Conservation (phyloP, 2,888 invertebrate genomes). For the Athalia rosae region DNA sequence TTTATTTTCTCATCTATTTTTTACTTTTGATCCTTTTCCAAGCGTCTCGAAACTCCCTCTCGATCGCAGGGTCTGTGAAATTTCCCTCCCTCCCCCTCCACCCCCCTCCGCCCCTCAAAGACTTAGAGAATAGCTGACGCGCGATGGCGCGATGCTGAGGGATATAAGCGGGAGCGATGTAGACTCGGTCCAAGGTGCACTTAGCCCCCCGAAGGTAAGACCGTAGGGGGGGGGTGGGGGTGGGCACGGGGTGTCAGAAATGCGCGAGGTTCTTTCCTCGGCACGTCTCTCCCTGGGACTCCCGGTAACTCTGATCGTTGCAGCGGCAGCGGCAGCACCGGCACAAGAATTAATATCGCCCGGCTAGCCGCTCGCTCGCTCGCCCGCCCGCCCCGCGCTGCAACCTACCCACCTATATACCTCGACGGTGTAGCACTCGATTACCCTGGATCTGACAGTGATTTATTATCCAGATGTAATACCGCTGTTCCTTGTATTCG, state of each 20-base stretch:
- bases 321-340: not conserved
- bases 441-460: slow-evolving; percentile 68
- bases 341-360: slow-evolving; percentile 50
- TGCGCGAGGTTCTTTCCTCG: slow-evolving; percentile 59
- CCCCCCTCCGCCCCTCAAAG: no score
- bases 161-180: slow-evolving; percentile 50
- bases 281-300: slow-evolving; percentile 54
- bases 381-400: slow-evolving; percentile 43
- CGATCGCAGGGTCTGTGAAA: no score
- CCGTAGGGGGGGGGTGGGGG: slow-evolving; percentile 50
- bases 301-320: not conserved
- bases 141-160: slow-evolving; percentile 46
- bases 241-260: slow-evolving; percentile 54
- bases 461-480: slow-evolving; percentile 65
- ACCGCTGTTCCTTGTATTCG: slow-evolving; percentile 52
- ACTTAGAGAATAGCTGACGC: not conserved
- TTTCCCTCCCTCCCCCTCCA: no score
- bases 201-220: slow-evolving; percentile 54
- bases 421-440: slow-evolving; percentile 60
- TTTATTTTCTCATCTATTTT: not conserved
- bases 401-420: slow-evolving; percentile 26
- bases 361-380: slow-evolving; percentile 32
- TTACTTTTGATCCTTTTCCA: no score
- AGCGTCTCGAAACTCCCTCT: no score
- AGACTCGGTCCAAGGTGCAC: slow-evolving; percentile 58